These are phyloP conservation scores for Pluvialis apricaria DNA, from an alignment of 2,113 vertebrate genomes.

Conservation along the genomic window DNA sequence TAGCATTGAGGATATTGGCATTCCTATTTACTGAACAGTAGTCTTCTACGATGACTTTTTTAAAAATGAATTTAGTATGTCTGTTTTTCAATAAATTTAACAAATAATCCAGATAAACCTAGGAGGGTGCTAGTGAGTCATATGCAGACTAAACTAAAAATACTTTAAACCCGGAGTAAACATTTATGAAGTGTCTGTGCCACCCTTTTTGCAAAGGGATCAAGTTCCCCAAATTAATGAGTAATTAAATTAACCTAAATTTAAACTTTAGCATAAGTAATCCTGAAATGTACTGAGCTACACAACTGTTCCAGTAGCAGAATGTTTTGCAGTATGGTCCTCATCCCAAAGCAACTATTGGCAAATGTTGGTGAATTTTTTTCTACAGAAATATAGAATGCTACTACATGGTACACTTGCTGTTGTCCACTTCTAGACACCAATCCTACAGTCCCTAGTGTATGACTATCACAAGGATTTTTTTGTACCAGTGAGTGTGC, in stretches of 20 bases:
- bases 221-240: not conserved
- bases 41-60: not conserved
- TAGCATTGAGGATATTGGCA: not conserved
- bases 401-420: not conserved
- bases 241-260: not conserved
- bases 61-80: not conserved
- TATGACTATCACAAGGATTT: not conserved
- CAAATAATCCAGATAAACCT: not conserved
- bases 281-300: not conserved
- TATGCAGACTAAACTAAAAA: not conserved
- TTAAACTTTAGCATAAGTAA: not conserved
- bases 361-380: not conserved
- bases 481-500: not conserved
- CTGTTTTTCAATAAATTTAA: not conserved
- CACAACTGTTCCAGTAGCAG: not conserved
- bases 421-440: not conserved
- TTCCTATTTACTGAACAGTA: not conserved
- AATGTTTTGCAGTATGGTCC: not conserved
- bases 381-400: not conserved
- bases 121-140: not conserved
- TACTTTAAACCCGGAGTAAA: not conserved
- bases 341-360: not conserved
- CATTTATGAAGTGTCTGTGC: not conserved
- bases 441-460: not conserved
- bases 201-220: not conserved